A percentile compares a stretch with the other conserved stretches of the same genome.
Evolutionary conservation across 2,888 invertebrate genomes (phyloP).

Genomic region (Drosophila mulleri): DNA sequence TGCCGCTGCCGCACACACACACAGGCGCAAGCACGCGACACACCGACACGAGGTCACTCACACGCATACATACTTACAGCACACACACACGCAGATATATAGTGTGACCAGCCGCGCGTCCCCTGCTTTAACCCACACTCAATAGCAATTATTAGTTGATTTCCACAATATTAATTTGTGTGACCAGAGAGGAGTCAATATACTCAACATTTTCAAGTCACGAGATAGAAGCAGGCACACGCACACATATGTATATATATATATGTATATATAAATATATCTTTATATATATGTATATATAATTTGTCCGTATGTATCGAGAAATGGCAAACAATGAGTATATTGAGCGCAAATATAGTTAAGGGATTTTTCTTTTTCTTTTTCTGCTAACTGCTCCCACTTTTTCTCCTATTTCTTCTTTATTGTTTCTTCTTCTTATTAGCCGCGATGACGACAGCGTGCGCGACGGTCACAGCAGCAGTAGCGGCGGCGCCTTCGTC

Average conservation of each 20-base stretch:
- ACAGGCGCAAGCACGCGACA: slow-evolving; percentile 65
- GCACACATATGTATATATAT: not conserved
- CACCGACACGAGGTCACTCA: slow-evolving; percentile 76
- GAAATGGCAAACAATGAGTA: slow-evolving; percentile 55
- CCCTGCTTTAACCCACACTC: slow-evolving; percentile 25
- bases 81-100: slow-evolving; percentile 1
- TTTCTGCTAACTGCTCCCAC: slow-evolving; percentile 55
- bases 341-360: slow-evolving; percentile 61
- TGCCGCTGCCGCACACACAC: slow-evolving; percentile 67
- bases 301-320: slow-evolving; percentile 25
- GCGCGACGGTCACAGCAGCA: slow-evolving; percentile 47
- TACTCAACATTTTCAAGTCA: slow-evolving; percentile 61
- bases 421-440: slow-evolving; percentile 49
- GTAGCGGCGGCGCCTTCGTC: slow-evolving; percentile 64
- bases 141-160: slow-evolving; percentile 71
- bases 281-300: slow-evolving; percentile 7
- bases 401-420: slow-evolving; percentile 47
- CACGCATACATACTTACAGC: slow-evolving; percentile 38
- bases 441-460: slow-evolving; percentile 77
- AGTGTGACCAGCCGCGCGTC: slow-evolving; percentile 37
- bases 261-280: not conserved
- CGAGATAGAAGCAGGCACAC: slow-evolving; percentile 53
- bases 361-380: slow-evolving; percentile 45
- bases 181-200: slow-evolving; percentile 65
- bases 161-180: slow-evolving; percentile 64